Percentiles rank a stretch among this genome's conserved stretches.
phyloP scores from a whole-genome alignment of 2,113 vertebrate species.

The Canis aureus region DNA sequence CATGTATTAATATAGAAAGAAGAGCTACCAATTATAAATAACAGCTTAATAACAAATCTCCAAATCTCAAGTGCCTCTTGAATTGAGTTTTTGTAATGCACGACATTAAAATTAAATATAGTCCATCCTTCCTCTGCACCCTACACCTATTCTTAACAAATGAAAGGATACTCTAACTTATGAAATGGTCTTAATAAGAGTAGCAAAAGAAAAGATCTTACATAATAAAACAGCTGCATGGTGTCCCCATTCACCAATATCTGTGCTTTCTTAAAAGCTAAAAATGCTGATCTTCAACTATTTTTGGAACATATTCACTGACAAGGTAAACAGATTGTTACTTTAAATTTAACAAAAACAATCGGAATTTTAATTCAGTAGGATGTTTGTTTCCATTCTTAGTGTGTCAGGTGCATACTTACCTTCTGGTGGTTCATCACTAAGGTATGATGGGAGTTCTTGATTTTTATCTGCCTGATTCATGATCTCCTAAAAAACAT shows the following conservation, averaged over 20 bases:
- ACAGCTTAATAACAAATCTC: neutral
- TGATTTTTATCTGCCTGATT: constrained; percentile 93
- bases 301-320: neutral
- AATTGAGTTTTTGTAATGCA: neutral
- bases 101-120: constrained; percentile 34
- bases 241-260: neutral
- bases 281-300: constrained; percentile 54
- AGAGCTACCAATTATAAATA: neutral
- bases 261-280: constrained; percentile 35
- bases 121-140: neutral
- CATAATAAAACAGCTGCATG: neutral
- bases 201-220: neutral
- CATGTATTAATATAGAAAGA: neutral
- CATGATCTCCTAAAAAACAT: constrained; percentile 89
- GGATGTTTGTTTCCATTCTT: neutral
- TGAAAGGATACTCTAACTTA: neutral
- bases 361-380: constrained; percentile 24
- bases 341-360: constrained; percentile 58
- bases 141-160: neutral
- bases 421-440: constrained; percentile 93
- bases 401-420: constrained; percentile 59
- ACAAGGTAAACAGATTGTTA: constrained; percentile 18
- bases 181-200: constrained; percentile 56
- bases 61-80: neutral
- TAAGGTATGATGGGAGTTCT: constrained; percentile 91